phyloP scores from a whole-genome alignment of 2,113 vertebrate species.

The Ceyx melanurus region DNA sequence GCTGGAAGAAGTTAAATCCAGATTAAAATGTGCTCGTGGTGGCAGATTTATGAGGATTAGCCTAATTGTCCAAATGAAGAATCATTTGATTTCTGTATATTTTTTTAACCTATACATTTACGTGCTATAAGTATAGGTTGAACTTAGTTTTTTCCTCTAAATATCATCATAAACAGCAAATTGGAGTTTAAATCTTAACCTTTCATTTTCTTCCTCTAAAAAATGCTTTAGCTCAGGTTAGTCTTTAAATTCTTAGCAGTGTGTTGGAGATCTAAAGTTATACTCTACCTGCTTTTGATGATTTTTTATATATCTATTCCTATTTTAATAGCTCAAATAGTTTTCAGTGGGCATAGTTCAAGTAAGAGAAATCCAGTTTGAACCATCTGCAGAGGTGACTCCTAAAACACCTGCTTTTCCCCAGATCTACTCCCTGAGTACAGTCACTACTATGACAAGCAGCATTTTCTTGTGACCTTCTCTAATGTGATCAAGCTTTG shows the following conservation, averaged over 20 bases:
- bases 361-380: not conserved
- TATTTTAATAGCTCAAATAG: not conserved
- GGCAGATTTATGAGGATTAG: not conserved
- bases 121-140: not conserved
- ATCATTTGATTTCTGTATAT: not conserved
- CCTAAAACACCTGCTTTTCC: not conserved
- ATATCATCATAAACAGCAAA: not conserved
- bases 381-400: not conserved
- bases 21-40: not conserved
- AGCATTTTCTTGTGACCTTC: not conserved
- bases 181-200: not conserved
- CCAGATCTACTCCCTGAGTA: not conserved
- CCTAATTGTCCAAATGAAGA: not conserved
- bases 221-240: not conserved
- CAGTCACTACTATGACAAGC: not conserved
- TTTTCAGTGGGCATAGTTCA: not conserved
- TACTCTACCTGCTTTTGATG: not conserved
- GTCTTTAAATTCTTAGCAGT: not conserved
- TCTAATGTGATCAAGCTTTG: not conserved
- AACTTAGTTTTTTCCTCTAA: not conserved
- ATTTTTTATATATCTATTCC: not conserved
- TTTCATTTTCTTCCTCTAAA: not conserved
- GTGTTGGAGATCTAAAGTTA: not conserved
- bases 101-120: not conserved
- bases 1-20: not conserved